These are phyloP conservation scores for Keiferia lycopersicella DNA, from an alignment of 2,888 invertebrate genomes.

Conservation along the genomic window DNA sequence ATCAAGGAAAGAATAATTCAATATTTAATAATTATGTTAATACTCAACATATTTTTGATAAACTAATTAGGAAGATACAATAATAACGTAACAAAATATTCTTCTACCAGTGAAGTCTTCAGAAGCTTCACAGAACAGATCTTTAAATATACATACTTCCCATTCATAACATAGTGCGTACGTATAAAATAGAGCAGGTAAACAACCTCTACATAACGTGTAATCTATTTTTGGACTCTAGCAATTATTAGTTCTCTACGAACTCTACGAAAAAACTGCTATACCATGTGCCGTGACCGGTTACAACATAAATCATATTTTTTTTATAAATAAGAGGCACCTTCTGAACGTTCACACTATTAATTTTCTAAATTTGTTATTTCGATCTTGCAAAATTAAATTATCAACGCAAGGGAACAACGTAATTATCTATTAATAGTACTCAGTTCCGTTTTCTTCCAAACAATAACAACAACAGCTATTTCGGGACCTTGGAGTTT, in stretches of 20 bases:
- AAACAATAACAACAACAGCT: background rate
- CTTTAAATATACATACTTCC: background rate
- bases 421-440: background rate
- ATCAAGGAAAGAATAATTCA: too few species aligned
- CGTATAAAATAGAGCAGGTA: background rate
- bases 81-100: background rate
- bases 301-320: background rate
- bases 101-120: too few species aligned
- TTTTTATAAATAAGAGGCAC: background rate
- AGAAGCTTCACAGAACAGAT: background rate
- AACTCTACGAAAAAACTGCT: too few species aligned
- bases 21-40: too few species aligned
- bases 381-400: too few species aligned
- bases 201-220: background rate
- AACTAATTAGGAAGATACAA: background rate
- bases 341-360: too few species aligned
- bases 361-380: too few species aligned
- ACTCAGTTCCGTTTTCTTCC: background rate
- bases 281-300: background rate
- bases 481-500: background rate
- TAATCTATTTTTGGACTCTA: constrained; percentile 1
- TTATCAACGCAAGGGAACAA: background rate
- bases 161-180: background rate
- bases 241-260: background rate
- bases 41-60: too few species aligned